Base-by-base conservation (phyloP, 2,888 invertebrate genomes). In the Neuroscelio doddi region DNA sequence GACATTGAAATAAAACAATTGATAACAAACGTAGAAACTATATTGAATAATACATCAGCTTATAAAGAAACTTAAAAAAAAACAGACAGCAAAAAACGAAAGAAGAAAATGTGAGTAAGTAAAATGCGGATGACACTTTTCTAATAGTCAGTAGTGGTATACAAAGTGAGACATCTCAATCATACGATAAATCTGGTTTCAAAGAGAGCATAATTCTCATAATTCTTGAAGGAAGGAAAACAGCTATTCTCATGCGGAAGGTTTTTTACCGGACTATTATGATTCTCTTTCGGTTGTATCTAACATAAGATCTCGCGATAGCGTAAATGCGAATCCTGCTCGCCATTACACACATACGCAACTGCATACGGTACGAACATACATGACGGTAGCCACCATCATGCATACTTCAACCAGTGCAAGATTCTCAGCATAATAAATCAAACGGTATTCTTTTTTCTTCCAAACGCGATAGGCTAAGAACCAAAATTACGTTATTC, bases 401-500 rank as follows among this genome's bases (percentile, higher is more conserved):
- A 8, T 21, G 39, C 3, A 17, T 17, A 39, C 8, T 9, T 36
- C 9, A 8, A 41, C 21, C 41, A 12, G 21, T 41, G 14, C 27
- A 12, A 44, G 29, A 29, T 44, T 27, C 27, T 9, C 44, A 24
- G 41, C 41, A 67, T 65, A 70, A 77, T 77, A 77, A 77, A 77
- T 77, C 77, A 77, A 73, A 67, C 72, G 69, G 65, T 67, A 62
- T 73, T 72, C 49, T 64, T 64, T 52, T 46, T 64, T 65, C 66
- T 62, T 64, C 65, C 42, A 55, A 64, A 21, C 29, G 38, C 38
- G 70, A 73, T 73, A 70, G 72, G 72, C 74, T 70, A 73, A 71
- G 76, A 78, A 76, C 73, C 74, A 55, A 75, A 77, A 77, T 77
- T 75, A 76, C 75, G 67, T 68, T 71, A 71, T 64, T 75, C 69